Evolutionary conservation across 1,140 invertebrate species (phyloP), one percentile per base, ranked within the genome.

Genomic region (Zaprionus camerounensis): DNA sequence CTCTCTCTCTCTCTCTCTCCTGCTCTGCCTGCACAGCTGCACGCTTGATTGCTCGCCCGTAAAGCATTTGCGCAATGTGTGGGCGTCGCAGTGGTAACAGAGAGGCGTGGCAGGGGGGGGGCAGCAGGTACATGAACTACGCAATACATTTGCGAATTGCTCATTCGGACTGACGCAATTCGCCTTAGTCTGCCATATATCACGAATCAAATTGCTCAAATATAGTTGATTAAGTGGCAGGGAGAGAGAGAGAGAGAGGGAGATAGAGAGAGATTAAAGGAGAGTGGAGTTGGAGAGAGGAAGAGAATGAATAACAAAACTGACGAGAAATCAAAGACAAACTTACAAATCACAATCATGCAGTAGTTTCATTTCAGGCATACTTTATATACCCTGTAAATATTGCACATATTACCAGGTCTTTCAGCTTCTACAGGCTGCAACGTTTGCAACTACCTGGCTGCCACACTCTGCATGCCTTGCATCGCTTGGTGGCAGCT

Each of bases 21-120:
- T 2, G 28, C 28, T 57, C 49, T 34, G 22, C 44, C 57, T 13
- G 58, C 59, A 26, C 49, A 68, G 65, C 62, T 65, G 69, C 83
- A 78, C 76, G 73, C 71, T 82, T 83, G 83, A 81, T 82, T 86
- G 83, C 80, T 73, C 56, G 69, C 59, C 61, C 68, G 76, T 70
- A 66, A 78, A 70, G 17, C 63, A 73, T 73, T 77, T 73, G 28
- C 22, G 26, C 36, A 44, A 34, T 46, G 13, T 34, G 22, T 26
- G 49, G 31, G 41, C n/a, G 41, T 46, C n/a, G 41, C 41, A 51
- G 49, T 24, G 9, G 46, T 2, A 4, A 4, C 6, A 15, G 41
- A 5, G n/a, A 9, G 17, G 20, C 20, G 44, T 17, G 24, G 5
- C 7, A 5, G 15, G 12, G 44, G 44, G 28, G 49, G 41, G 6